Conservation (phyloP, 2,113 vertebrate genomes). For the Phalacrocorax carbo region DNA sequence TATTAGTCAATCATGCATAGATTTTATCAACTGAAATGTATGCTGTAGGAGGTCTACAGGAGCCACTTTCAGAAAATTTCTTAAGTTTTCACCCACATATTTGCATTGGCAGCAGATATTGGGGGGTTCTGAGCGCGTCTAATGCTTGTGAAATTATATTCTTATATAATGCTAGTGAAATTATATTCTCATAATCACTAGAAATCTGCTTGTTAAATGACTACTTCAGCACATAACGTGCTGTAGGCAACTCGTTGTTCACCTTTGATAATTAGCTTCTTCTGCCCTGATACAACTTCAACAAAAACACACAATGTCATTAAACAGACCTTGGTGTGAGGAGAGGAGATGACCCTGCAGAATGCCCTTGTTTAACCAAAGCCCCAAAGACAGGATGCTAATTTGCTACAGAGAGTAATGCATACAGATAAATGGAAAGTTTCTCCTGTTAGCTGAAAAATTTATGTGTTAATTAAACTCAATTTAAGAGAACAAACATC, state of each 20-base stretch:
- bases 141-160: background rate
- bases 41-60: background rate
- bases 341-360: background rate
- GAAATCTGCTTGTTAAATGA: slow-evolving; percentile 6
- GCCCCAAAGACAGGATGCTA: background rate
- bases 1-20: background rate
- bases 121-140: background rate
- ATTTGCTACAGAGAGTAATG: background rate
- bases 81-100: background rate
- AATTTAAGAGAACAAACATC: slow-evolving; percentile 36
- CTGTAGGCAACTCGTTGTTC: background rate
- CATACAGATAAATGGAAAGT: slow-evolving; percentile 6
- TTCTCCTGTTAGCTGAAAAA: slow-evolving; percentile 11
- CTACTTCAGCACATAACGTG: background rate
- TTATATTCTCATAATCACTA: background rate
- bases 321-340: background rate
- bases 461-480: slow-evolving; percentile 11
- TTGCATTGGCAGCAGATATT: background rate
- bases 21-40: background rate
- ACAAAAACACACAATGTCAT: no score
- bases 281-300: no score
- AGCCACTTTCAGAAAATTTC: background rate
- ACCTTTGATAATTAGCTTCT: background rate
- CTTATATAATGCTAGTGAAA: background rate
- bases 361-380: background rate